Evolutionary conservation across 2,797 vertebrate species (phyloP), one percentile per base, ranked within the genome.

Genomic region (Hydrolagus colliei): DNA sequence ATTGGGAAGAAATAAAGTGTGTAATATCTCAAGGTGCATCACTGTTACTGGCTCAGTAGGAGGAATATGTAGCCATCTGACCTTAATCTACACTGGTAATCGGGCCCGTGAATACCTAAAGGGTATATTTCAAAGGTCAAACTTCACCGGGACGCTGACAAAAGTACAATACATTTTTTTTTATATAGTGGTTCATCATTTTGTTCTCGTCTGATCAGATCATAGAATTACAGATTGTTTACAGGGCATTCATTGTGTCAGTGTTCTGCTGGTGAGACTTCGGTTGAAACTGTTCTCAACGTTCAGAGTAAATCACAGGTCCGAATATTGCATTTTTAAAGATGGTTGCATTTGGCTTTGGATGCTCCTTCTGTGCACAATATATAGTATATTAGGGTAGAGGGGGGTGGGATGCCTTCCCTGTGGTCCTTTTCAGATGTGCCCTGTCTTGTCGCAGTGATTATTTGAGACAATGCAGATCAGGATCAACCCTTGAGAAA

Each of bases 1-100:
- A 94, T 94, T 91, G 93, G 91, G 88, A 89, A 88, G 95, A 95
- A 96, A 94, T 89, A 89, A 90, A 91, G 94, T 87, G 94, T 87
- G 88, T 86, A 91, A 90, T 90, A 90, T 93, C 91, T 90, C 91
- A 92, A 92, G 79, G 18, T 92, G 89, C 90, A 92, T 92, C 91
- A 89, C 87, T 89, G 92, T 91, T 86, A 86, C 89, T 86, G 87
- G 63, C 7, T 0, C 87, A 89, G 73, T 67, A 85, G 61, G 61
- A 65, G 14, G 85, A 91, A 89, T 90, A 90, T 91, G 84, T 74
- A 90, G 90, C 90, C 86, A 86, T 87, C 88, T 87, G 11, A 88
- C 87, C n/a, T 87, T 87, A 86, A 86, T 9, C 52, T 65, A 41
- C 32, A 52, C 65, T 67, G 10, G 12, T 12, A 27, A 63, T 16